A percentile compares a stretch with the other conserved stretches of the same genome.
phyloP scores from a whole-genome alignment of 2,888 invertebrate species.

The Drosophila nr. perissopoda region DNA sequence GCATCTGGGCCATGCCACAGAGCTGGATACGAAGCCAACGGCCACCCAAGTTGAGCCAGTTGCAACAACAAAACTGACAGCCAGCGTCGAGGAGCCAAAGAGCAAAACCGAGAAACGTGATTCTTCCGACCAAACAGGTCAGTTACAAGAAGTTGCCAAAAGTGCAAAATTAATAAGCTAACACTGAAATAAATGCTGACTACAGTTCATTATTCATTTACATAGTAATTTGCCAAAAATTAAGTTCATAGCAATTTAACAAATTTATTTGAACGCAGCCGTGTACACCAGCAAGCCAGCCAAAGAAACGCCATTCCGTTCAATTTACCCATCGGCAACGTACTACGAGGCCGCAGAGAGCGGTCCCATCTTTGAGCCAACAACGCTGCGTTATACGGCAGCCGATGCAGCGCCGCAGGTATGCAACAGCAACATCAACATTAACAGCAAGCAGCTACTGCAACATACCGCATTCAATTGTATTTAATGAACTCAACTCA shows the following conservation, averaged over 20 bases:
- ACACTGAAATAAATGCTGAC: neutral
- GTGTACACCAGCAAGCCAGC: constrained; percentile 42
- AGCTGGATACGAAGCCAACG: constrained; percentile 39
- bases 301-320: constrained; percentile 75
- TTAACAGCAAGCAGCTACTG: constrained; percentile 4
- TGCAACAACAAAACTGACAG: constrained; percentile 58
- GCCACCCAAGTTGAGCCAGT: constrained; percentile 35
- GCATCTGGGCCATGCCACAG: constrained; percentile 34
- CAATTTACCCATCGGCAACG: constrained; percentile 62
- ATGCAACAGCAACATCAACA: constrained; percentile 23
- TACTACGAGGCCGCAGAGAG: constrained; percentile 53
- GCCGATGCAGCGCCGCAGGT: constrained; percentile 78
- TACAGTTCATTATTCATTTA: neutral
- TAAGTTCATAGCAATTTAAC: neutral
- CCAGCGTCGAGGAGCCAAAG: constrained; percentile 65
- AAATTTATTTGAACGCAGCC: neutral
- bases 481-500: constrained; percentile 50
- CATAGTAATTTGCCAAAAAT: neutral
- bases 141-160: neutral
- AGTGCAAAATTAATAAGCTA: neutral
- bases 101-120: constrained; percentile 78
- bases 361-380: constrained; percentile 62
- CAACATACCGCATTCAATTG: constrained; percentile 18
- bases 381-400: constrained; percentile 75
- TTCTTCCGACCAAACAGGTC: constrained; percentile 74